phyloP scores from a whole-genome alignment of 2,888 invertebrate species.

The Metellina segmentata region DNA sequence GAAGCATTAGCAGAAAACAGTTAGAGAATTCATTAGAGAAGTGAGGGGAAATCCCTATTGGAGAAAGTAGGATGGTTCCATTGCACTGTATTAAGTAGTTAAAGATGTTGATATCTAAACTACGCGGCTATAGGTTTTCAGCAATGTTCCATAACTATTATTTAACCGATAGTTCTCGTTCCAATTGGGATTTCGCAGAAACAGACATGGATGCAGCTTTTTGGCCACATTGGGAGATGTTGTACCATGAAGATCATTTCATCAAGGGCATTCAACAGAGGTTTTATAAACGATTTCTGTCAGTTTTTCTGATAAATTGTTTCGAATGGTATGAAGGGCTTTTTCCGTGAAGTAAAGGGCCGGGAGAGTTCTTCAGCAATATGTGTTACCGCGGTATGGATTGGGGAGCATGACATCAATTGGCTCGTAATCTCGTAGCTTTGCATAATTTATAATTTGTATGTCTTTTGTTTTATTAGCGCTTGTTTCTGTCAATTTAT shows the following conservation, averaged over 20 bases:
- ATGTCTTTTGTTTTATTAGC: too few species aligned
- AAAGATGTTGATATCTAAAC: not conserved
- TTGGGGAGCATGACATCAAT: too few species aligned
- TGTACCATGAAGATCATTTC: not conserved
- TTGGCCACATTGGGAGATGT: too few species aligned
- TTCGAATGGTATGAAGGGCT: not conserved
- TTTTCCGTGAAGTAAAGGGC: too few species aligned
- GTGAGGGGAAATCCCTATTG: conserved; percentile 5
- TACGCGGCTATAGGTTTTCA: not conserved
- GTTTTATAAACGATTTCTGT: not conserved
- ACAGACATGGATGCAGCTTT: too few species aligned
- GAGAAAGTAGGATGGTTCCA: conserved; percentile 2
- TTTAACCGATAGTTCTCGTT: not conserved
- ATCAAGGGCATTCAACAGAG: not conserved
- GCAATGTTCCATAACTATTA: not conserved
- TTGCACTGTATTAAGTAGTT: not conserved
- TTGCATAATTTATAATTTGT: too few species aligned
- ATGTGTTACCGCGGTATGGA: too few species aligned
- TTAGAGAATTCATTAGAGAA: conserved; percentile 25
- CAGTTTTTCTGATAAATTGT: conserved; percentile 1
- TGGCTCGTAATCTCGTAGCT: too few species aligned
- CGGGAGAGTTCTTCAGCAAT: not conserved
- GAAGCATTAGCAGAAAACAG: not conserved
- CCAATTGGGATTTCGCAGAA: too few species aligned
- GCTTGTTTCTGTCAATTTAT: too few species aligned